A percentile compares a stretch with the other conserved stretches of the same genome.
Conservation (phyloP, 2,113 vertebrate species). For the Anser cygnoides region DNA sequence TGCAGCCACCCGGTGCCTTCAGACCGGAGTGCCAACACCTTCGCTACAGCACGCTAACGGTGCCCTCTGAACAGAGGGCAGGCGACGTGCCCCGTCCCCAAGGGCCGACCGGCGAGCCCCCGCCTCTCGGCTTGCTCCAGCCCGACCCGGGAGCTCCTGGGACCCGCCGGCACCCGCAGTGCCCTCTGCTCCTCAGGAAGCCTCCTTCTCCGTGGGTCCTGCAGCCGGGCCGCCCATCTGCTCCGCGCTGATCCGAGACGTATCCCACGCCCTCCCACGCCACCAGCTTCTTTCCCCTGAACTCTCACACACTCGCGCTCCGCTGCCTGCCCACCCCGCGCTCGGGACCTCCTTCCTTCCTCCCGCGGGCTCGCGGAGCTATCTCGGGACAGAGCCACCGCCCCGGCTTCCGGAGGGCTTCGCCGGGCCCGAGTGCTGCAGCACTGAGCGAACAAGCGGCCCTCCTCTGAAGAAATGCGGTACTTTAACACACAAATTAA, state of each 20-base stretch:
- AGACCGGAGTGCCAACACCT: neutral
- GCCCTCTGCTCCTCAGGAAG: neutral
- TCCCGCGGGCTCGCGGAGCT: accelerated
- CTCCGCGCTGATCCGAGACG: neutral
- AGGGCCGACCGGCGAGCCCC: neutral
- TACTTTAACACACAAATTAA: neutral
- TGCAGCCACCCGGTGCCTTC: accelerated
- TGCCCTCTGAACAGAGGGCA: neutral
- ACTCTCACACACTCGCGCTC: neutral
- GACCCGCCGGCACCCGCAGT: accelerated
- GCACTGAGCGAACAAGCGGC: neutral
- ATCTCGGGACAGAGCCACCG: neutral
- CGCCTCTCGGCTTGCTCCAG: neutral
- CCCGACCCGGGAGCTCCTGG: neutral
- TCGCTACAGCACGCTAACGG: accelerated
- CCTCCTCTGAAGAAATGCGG: accelerated
- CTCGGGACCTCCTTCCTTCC: neutral
- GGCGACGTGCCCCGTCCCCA: too few species aligned
- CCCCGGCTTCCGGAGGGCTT: neutral
- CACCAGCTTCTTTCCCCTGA: neutral
- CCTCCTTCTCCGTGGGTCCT: neutral
- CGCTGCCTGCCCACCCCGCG: neutral
- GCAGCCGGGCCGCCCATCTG: neutral
- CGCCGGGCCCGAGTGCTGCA: accelerated
- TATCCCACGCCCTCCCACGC: neutral